A percentile compares a stretch with the other conserved stretches of the same genome.
Conservation (phyloP, 2,888 invertebrate species). For the Pantelozetes paolii region DNA sequence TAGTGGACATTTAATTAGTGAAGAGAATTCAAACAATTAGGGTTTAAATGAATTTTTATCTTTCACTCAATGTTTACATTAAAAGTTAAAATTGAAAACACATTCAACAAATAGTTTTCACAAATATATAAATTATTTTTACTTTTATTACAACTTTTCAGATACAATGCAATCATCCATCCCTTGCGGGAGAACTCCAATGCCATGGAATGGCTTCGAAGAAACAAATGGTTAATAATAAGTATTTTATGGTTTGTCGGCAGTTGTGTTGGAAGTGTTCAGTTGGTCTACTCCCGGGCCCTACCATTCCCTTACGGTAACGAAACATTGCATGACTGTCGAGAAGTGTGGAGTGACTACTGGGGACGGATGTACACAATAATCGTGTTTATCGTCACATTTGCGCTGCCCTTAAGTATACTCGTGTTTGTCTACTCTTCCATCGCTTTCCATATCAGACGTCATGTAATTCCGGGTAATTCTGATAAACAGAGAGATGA, state of each 20-base stretch:
- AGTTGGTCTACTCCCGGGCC: constrained; percentile 34
- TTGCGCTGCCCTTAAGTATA: constrained; percentile 31
- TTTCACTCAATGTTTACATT: too few relatives aligned
- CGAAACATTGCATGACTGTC: constrained; percentile 28
- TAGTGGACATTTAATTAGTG: too few relatives aligned
- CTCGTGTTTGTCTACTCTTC: constrained; percentile 34
- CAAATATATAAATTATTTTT: neutral
- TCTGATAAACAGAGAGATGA: constrained; percentile 28
- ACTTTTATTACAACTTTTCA: neutral
- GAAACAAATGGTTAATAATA: constrained; percentile 21
- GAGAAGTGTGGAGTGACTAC: constrained; percentile 16
- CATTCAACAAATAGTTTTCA: too few relatives aligned
- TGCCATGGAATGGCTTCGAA: constrained; percentile 15
- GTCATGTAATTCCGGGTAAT: constrained; percentile 40
- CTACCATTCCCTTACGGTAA: constrained; percentile 30
- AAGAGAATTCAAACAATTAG: too few relatives aligned
- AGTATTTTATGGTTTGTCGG: constrained; percentile 24
- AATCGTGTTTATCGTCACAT: constrained; percentile 30
- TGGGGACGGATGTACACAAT: constrained; percentile 26
- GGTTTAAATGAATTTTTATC: too few relatives aligned
- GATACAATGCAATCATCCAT: constrained; percentile 14
- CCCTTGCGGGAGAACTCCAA: neutral
- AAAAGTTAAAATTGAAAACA: too few relatives aligned
- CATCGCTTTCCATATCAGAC: constrained; percentile 39
- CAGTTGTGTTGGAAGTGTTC: constrained; percentile 11